Percentiles rank a stretch among this genome's conserved stretches.
phyloP scores from a whole-genome alignment of 1,140 invertebrate genomes.

The Trichonephila clavata region DNA sequence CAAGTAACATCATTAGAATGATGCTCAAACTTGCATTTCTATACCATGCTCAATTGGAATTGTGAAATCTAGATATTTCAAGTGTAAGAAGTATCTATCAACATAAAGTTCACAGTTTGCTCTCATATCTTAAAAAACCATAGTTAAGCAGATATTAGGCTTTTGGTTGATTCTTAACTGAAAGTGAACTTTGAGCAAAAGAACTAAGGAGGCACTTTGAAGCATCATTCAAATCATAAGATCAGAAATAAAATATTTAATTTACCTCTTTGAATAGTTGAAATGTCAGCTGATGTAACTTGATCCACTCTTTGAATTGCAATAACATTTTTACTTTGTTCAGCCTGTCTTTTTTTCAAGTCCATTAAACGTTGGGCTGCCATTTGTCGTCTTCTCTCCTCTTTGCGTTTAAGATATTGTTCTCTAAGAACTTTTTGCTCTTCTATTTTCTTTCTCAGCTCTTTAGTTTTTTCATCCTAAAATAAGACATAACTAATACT shows the following conservation, averaged over 20 bases:
- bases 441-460: conserved; percentile 70
- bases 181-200: too few relatives aligned
- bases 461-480: conserved; percentile 72
- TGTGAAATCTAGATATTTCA: too few relatives aligned
- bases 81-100: too few relatives aligned
- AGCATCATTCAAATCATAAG: too few relatives aligned
- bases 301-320: conserved; percentile 20
- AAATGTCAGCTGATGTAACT: background rate
- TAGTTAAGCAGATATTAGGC: too few relatives aligned
- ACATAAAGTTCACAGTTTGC: too few relatives aligned
- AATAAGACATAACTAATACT: background rate
- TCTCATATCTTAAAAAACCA: too few relatives aligned
- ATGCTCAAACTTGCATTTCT: too few relatives aligned
- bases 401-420: conserved; percentile 52
- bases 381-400: conserved; percentile 59
- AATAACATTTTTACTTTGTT: conserved; percentile 51
- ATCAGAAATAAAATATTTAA: background rate
- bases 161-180: too few relatives aligned
- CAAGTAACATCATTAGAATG: too few relatives aligned
- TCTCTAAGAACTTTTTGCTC: conserved; percentile 63
- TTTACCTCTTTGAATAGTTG: background rate
- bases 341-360: conserved; percentile 56
- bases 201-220: too few relatives aligned
- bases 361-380: conserved; percentile 62
- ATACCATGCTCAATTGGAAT: too few relatives aligned